Conservation (phyloP, 1,140 invertebrate species). For the Lordiphosa collinella region DNA sequence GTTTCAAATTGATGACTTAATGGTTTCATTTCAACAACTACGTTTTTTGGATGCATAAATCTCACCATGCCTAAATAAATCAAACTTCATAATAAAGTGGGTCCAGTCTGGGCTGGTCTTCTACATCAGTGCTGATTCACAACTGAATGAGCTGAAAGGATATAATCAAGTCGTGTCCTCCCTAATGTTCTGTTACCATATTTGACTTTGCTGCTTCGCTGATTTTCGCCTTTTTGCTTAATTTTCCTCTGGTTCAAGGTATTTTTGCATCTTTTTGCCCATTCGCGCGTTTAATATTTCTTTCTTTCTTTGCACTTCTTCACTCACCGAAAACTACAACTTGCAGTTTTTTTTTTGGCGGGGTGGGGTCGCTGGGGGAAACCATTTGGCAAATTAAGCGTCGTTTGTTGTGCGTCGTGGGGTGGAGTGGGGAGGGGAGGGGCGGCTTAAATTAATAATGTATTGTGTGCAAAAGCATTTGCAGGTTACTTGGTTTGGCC, state of each 20-base stretch:
- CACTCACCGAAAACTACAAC: conserved; percentile 48
- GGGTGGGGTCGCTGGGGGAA: conserved; percentile 12
- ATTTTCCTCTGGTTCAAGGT: conserved; percentile 49
- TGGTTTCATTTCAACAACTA: too few relatives aligned
- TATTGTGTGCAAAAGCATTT: conserved; percentile 70
- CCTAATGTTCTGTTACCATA: conserved; percentile 10
- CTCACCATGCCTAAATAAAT: too few relatives aligned
- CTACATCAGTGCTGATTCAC: too few relatives aligned
- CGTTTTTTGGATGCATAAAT: too few relatives aligned
- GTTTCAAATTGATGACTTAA: too few relatives aligned
- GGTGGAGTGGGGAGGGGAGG: background rate
- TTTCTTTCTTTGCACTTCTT: conserved; percentile 25
- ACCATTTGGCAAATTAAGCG: conserved; percentile 72
- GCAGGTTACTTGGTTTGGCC: conserved; percentile 33
- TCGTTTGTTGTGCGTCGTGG: conserved; percentile 63
- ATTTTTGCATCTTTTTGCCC: conserved; percentile 67
- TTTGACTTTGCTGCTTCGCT: conserved; percentile 55
- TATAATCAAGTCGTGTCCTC: background rate
- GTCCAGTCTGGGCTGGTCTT: too few relatives aligned
- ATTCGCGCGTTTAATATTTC: conserved; percentile 56
- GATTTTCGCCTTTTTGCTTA: conserved; percentile 27
- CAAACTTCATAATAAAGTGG: too few relatives aligned
- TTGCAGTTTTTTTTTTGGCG: conserved; percentile 35
- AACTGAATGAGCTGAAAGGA: too few relatives aligned
- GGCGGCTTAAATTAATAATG: conserved; percentile 63